Conservation (phyloP, 2,113 vertebrate genomes). For the Trichechus manatus region DNA sequence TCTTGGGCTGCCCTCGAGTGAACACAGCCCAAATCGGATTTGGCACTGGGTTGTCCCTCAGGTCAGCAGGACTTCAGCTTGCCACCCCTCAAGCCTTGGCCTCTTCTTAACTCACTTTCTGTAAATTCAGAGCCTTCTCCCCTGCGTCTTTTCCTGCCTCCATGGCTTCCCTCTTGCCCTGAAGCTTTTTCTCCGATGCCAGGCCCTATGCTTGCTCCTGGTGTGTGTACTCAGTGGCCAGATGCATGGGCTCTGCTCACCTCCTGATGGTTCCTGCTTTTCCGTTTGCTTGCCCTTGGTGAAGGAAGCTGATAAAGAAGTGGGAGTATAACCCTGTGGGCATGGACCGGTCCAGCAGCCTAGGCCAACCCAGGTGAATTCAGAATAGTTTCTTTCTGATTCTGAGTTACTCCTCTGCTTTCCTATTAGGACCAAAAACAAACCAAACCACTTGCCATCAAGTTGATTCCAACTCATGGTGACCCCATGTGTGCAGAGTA, state of each 20-base stretch:
- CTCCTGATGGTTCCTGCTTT: not conserved
- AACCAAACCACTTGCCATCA: not conserved
- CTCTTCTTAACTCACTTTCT: constrained; percentile 25
- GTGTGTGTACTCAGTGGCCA: rapidly evolving
- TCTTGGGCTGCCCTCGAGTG: not conserved
- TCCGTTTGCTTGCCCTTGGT: not conserved
- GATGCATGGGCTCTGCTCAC: rapidly evolving
- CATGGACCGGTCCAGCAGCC: rapidly evolving
- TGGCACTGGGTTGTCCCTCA: not conserved
- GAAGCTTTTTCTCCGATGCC: not conserved
- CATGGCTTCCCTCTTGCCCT: not conserved
- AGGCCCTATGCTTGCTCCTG: not conserved
- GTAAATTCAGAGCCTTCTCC: not conserved
- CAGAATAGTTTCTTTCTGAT: too few relatives aligned
- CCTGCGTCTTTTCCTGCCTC: rapidly evolving
- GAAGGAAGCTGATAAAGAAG: not conserved
- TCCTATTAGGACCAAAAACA: not conserved
- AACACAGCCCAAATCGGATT: not conserved
- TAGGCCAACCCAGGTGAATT: not conserved
- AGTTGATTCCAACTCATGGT: not conserved
- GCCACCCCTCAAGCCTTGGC: not conserved
- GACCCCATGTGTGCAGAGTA: not conserved
- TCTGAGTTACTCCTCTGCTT: not conserved
- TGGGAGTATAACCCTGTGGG: rapidly evolving
- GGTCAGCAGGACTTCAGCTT: not conserved